phyloP scores from a whole-genome alignment of 2,113 vertebrate genomes.

The Aix galericulata region DNA sequence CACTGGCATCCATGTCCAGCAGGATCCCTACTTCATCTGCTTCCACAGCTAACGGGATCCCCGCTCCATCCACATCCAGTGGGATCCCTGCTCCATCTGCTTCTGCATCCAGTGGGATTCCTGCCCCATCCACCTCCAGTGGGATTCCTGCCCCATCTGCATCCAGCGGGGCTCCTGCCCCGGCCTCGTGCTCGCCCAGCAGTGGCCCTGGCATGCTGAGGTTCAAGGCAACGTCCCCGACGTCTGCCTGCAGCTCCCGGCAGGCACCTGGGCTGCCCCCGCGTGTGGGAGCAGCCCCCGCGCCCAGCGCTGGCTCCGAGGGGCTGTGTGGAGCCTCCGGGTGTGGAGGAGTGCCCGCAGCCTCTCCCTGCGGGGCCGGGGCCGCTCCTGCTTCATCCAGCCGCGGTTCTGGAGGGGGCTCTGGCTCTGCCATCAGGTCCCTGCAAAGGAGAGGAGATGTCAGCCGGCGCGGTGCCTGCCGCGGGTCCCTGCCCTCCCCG shows the following conservation, averaged over 20 bases:
- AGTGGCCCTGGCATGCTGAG: background rate
- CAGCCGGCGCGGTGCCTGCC: background rate
- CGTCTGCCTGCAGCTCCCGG: background rate
- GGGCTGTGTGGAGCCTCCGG: accelerated
- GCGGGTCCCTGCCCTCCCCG: background rate
- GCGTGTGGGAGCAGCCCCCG: background rate
- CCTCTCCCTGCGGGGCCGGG: background rate
- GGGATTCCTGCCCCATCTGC: background rate
- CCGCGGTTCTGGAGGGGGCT: constrained; percentile 2
- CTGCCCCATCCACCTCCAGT: background rate
- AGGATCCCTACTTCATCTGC: background rate
- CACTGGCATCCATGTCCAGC: background rate
- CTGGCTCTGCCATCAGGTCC: constrained; percentile 58
- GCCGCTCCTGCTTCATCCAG: background rate
- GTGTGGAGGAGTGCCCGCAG: background rate
- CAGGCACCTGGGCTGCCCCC: background rate
- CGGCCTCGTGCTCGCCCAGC: accelerated
- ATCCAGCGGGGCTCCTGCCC: background rate
- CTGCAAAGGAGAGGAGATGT: constrained; percentile 3
- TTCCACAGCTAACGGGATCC: background rate
- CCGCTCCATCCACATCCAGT: too few relatives aligned
- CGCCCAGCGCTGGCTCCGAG: accelerated
- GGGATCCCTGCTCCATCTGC: background rate
- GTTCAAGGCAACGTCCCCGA: background rate
- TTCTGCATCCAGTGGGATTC: background rate